Base-by-base conservation (phyloP, 2,888 invertebrate genomes). In the Bellardia pandia region DNA sequence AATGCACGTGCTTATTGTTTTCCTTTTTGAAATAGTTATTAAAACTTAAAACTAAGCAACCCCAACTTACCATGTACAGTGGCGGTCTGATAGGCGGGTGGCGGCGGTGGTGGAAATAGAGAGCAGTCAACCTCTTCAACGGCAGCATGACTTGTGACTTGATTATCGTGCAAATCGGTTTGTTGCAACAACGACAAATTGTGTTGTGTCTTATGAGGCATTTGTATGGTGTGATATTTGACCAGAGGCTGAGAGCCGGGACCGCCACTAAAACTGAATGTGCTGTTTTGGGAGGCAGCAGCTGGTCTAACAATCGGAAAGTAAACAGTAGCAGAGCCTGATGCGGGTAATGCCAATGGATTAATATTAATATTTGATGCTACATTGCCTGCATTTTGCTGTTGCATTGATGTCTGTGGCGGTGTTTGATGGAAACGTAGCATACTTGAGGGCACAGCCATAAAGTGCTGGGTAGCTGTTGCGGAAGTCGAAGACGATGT, bases 191-290 rank as follows among this genome's bases (percentile, higher is more conserved):
- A 45, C 60, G 79, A 30, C 51, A 86, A 53, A 53, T 58, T 69
- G 16, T 81, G 86, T 71, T 83, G 88, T 62, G 84, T 83, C 62
- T 88, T 88, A 68, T 89, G 93, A 82, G 93, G 92, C 90, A 93
- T 91, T 90, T 93, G 93, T 91, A 93, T 92, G 86, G 93, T 93
- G 80, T 93, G 94, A 90, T 94, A 93, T 91, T 93, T 94, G 87
- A 93, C 92, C 89, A 92, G 80, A 76, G 93, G 92, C 88, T 90
- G 90, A 14, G 79, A 76, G 84, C 82, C 85, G 86, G 69, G 40
- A 11, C 68, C 76, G 51, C 74, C 1, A 79, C 37, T 62, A 68
- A 11, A 48, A 53, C 68, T 68, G 75, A 42, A n/a, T 56, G 85
- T 66, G 56, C 78, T 30, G 42, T 66, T 75, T 56, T 72, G 81